phyloP scores from a whole-genome alignment of 2,888 invertebrate genomes.

The Caenorhabditis sp. region DNA sequence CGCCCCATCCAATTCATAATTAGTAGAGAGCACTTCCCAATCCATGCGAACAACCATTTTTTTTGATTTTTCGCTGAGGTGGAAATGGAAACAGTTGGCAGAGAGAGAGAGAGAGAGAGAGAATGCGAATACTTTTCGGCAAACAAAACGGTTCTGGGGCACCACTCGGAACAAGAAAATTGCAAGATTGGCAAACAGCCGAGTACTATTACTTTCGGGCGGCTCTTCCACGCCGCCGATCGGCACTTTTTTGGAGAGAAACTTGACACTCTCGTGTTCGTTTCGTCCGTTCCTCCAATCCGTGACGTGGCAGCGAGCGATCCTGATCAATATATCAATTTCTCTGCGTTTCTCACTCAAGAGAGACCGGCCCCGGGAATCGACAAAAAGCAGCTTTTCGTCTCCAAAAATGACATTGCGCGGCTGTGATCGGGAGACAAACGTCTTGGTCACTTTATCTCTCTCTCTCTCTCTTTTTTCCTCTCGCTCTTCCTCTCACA shows the following conservation, averaged over 20 bases:
- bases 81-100: too few species aligned
- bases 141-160: conserved; percentile 12
- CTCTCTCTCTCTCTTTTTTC: neutral
- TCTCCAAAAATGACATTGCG: conserved; percentile 44
- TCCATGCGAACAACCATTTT: too few species aligned
- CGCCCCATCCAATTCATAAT: neutral
- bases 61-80: neutral
- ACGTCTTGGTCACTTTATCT: neutral
- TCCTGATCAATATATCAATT: conserved; percentile 31
- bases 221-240: neutral
- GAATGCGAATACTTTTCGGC: conserved; percentile 44
- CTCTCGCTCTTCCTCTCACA: neutral
- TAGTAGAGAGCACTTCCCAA: too few species aligned
- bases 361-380: neutral
- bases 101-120: too few species aligned
- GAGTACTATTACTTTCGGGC: conserved; percentile 1
- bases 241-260: too few species aligned
- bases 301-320: neutral
- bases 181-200: conserved; percentile 24
- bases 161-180: conserved; percentile 15
- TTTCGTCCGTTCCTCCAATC: neutral
- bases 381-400: conserved; percentile 41
- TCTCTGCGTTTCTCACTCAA: neutral
- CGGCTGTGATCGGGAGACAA: neutral
- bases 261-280: neutral